Percentiles rank a stretch among this genome's conserved stretches.
phyloP scores from a whole-genome alignment of 2,113 vertebrate genomes.

The Hippocampus mohnikei region DNA sequence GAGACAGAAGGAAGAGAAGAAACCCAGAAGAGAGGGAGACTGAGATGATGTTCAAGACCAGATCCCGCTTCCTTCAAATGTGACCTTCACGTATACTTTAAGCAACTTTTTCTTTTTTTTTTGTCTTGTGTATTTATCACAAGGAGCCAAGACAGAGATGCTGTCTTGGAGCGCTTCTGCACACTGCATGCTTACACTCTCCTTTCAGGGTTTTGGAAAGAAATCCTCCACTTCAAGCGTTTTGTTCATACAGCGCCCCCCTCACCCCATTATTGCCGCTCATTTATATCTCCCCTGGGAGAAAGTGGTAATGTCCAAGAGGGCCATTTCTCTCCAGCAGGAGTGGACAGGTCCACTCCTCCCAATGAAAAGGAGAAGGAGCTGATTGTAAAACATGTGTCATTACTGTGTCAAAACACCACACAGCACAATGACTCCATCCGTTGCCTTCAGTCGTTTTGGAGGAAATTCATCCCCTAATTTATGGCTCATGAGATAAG shows the following conservation, averaged over 20 bases:
- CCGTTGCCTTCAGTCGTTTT: slow-evolving; percentile 60
- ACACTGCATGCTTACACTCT: background rate
- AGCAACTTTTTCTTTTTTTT: slow-evolving; percentile 52
- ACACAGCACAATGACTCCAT: slow-evolving; percentile 71
- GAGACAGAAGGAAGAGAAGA: slow-evolving; percentile 38
- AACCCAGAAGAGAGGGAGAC: slow-evolving; percentile 23
- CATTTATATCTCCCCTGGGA: slow-evolving; percentile 69
- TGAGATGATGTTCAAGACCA: slow-evolving; percentile 53
- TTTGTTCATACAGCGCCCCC: slow-evolving; percentile 41
- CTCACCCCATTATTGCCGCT: slow-evolving; percentile 42
- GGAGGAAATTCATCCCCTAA: slow-evolving; percentile 68
- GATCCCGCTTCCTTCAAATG: slow-evolving; percentile 58
- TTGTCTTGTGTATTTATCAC: slow-evolving; percentile 59
- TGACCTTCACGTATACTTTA: slow-evolving; percentile 71
- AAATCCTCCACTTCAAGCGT: slow-evolving; percentile 42
- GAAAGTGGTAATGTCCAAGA: slow-evolving; percentile 70
- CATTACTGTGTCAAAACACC: slow-evolving; percentile 73
- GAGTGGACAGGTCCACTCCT: slow-evolving; percentile 68
- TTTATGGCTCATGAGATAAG: slow-evolving; percentile 75
- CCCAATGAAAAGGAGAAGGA: slow-evolving; percentile 65
- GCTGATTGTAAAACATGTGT: slow-evolving; percentile 74
- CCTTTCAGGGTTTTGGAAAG: slow-evolving; percentile 39
- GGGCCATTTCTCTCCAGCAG: slow-evolving; percentile 68
- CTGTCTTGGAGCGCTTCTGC: background rate
- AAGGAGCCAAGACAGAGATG: background rate